Conservation (phyloP, 2,888 invertebrate genomes). For the Drosophila tanythrix region DNA sequence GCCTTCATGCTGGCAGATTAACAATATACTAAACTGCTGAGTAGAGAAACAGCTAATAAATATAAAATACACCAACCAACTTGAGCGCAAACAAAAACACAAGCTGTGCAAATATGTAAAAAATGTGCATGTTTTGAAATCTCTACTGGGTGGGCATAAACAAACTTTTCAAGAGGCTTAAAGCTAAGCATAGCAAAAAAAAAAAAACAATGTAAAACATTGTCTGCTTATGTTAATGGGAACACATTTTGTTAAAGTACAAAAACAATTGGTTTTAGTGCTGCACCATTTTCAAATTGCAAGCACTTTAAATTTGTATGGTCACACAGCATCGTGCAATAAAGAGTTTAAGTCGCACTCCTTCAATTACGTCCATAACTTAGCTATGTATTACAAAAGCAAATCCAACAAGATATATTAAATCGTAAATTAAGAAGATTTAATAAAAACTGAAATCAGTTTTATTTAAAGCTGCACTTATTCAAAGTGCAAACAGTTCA, state of each 20-base stretch:
- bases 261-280: neutral
- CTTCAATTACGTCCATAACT: neutral
- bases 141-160: slow-evolving; percentile 57
- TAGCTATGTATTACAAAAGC: neutral
- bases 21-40: slow-evolving; percentile 57
- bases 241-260: neutral
- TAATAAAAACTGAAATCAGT: neutral
- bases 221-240: neutral
- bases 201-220: neutral
- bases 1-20: slow-evolving; percentile 58
- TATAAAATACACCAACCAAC: slow-evolving; percentile 38
- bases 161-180: slow-evolving; percentile 17
- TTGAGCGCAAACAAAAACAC: slow-evolving; percentile 44
- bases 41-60: slow-evolving; percentile 56
- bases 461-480: neutral
- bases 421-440: neutral
- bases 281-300: neutral
- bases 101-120: slow-evolving; percentile 80
- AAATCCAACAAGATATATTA: neutral
- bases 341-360: neutral
- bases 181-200: neutral
- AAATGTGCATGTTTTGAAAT: slow-evolving; percentile 70
- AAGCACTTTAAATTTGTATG: neutral
- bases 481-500: neutral
- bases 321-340: neutral